Base-by-base conservation (phyloP, 1,140 invertebrate species). In the Scaptomyza pallida region DNA sequence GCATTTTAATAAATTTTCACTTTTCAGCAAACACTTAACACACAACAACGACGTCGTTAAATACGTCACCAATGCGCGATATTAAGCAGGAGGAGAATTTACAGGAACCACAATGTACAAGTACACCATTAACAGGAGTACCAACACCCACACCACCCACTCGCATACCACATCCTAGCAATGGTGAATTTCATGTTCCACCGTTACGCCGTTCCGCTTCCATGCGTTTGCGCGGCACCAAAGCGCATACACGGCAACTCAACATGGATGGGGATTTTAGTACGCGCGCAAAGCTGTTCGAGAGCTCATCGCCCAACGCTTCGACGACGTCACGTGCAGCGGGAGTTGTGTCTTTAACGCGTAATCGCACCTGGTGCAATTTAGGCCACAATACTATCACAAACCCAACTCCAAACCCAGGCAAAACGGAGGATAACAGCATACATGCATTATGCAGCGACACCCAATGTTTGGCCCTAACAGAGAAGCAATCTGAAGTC, bases 151-250 rank as follows among this genome's bases (percentile, higher is more conserved):
- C 65, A 51, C 48, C 74, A n/a, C 80, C 81, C 61, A 85, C 88
- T 33, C 78, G 77, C 48, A 85, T 88, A 71, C 88, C 89, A 65
- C 72, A 85, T 79, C 75, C 72, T 15, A 45, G 44, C 12, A 45
- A 41, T 43, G 43, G 54, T 17, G 63, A 44, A 30, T 44, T 59
- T 35, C 10, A n/a, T 37, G 50, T 63, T 69, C 61, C 67, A 48
- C 61, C 67, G 47, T 57, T 90, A 13, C 80, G 65, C 1, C 82
- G 88, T 74, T 90, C 88, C 72, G 76, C 69, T 5, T 72, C 86
- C n/a, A 47, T 90, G 89, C 89, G 89, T 16, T 47, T 90, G 89
- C 89, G 89, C 75, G 75, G 63, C 41, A 75, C 62, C 50, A 75
- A 80, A 71, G 43, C 76, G 21, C 48, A 65, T 30, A 76, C 41